phyloP scores from a whole-genome alignment of 2,797 vertebrate genomes.

The Basileuterus tristriatus region DNA sequence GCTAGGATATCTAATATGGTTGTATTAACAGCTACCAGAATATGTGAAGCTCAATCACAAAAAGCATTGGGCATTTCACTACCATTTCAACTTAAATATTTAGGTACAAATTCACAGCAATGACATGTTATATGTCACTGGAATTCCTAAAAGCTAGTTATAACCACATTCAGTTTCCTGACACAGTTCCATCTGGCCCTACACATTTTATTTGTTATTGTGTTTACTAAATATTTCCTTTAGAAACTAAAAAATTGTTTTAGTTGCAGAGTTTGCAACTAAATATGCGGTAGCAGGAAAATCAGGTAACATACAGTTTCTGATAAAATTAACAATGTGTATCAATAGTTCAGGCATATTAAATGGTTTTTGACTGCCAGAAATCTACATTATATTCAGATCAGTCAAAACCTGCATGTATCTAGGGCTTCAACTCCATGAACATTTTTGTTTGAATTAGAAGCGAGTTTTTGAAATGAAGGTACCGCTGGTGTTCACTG shows the following conservation, averaged over 20 bases:
- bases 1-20: background rate
- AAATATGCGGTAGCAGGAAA: background rate
- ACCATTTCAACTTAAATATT: background rate
- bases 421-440: background rate
- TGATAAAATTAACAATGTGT: background rate
- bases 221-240: background rate
- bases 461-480: background rate
- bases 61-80: background rate
- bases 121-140: background rate
- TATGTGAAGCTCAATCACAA: background rate
- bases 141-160: background rate
- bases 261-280: background rate
- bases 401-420: background rate
- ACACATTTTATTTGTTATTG: background rate
- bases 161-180: background rate
- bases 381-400: background rate
- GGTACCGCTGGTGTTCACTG: background rate
- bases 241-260: background rate
- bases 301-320: background rate
- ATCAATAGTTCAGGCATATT: background rate
- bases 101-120: background rate
- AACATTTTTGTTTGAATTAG: background rate
- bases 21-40: background rate
- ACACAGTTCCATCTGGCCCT: background rate
- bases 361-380: background rate